Percentiles rank a stretch among this genome's conserved stretches.
Conservation (phyloP, 1,140 invertebrate species). For the Eufriesea mexicana region DNA sequence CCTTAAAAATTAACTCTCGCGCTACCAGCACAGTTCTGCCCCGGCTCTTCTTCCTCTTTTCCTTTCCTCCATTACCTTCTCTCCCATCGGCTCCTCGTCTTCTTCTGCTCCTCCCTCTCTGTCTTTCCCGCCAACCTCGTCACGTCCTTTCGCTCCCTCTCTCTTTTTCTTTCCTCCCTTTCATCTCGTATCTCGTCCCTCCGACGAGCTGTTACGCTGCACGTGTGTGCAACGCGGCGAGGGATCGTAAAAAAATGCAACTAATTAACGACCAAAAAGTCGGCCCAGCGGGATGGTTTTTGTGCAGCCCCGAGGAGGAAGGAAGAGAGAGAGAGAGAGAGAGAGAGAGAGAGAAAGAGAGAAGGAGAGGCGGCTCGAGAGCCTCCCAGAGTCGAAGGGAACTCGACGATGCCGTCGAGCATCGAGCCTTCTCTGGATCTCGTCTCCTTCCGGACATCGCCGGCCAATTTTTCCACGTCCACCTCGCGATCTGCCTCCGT, state of each 20-base stretch:
- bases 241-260: slow-evolving; percentile 68
- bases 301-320: slow-evolving; percentile 18
- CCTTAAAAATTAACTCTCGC: slow-evolving; percentile 50
- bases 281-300: slow-evolving; percentile 45
- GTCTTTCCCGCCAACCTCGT: too few relatives aligned
- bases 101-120: not conserved
- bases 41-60: slow-evolving; percentile 36
- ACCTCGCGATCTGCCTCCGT: not conserved
- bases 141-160: too few relatives aligned
- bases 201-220: slow-evolving; percentile 36
- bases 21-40: not conserved
- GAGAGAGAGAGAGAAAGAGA: not conserved
- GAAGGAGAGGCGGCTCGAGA: too few relatives aligned
- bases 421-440: not conserved
- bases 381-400: slow-evolving; percentile 8
- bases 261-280: slow-evolving; percentile 70
- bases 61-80: slow-evolving; percentile 23
- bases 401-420: not conserved
- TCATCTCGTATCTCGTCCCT: slow-evolving; percentile 12
- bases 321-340: slow-evolving; percentile 19
- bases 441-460: not conserved
- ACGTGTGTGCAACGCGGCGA: slow-evolving; percentile 53
- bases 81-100: not conserved
- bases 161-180: not conserved
- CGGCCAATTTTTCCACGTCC: not conserved